phyloP scores from a whole-genome alignment of 2,113 vertebrate species.

The Neomonachus schauinslandi region DNA sequence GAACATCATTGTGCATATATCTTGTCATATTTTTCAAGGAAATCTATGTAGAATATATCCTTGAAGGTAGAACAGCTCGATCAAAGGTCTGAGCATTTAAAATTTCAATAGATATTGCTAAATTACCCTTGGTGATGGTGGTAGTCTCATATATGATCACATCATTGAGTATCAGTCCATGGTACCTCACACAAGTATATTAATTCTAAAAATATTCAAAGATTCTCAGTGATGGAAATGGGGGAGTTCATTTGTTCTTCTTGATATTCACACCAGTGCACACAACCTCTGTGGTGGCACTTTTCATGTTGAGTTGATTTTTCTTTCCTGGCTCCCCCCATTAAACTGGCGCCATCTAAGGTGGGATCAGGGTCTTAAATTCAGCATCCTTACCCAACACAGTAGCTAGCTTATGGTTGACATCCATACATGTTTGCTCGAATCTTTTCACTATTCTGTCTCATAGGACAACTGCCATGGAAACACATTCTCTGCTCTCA shows the following conservation, averaged over 20 bases:
- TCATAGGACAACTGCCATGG: neutral
- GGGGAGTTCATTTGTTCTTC: neutral
- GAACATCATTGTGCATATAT: neutral
- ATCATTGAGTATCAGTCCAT: neutral
- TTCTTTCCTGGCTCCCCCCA: neutral
- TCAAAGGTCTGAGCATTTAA: neutral
- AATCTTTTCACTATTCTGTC: neutral
- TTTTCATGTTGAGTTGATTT: neutral
- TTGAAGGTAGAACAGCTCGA: neutral
- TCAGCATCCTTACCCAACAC: neutral
- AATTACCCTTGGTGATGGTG: neutral
- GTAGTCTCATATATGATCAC: fast-evolving
- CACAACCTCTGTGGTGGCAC: neutral
- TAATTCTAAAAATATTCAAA: neutral
- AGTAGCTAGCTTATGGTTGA: neutral
- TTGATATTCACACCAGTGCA: neutral
- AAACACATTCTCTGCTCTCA: neutral
- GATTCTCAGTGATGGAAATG: neutral
- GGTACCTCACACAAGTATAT: neutral
- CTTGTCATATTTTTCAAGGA: neutral
- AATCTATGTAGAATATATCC: neutral
- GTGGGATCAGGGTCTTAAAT: neutral
- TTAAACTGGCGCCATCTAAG: neutral
- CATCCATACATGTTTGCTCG: no score
- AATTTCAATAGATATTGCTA: neutral